Percentiles rank a stretch among this genome's conserved stretches.
These are phyloP conservation scores for Bombus terrestris DNA, from an alignment of 1,140 invertebrate genomes.

Conservation along the genomic window DNA sequence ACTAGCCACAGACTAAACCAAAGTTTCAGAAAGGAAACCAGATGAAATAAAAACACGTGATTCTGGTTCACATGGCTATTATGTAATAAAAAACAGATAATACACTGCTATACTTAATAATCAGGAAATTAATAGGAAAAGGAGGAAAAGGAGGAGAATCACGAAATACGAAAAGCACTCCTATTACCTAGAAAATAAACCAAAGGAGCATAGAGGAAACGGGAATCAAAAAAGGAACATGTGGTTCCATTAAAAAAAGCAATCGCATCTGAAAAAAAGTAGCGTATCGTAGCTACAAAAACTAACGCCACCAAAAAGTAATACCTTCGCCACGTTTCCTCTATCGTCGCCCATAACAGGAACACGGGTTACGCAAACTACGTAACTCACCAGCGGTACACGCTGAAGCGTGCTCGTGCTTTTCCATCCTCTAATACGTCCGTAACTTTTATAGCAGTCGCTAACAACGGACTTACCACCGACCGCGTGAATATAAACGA, in stretches of 20 bases:
- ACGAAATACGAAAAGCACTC: background rate
- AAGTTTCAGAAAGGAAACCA: too few relatives aligned
- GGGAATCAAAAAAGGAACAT: background rate
- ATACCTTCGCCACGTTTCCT: background rate
- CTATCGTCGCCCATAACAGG: slow-evolving; percentile 4
- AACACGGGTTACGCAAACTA: background rate
- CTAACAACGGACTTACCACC: slow-evolving; percentile 9
- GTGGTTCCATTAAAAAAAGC: background rate
- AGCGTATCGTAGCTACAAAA: background rate
- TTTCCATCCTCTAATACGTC: slow-evolving; percentile 10
- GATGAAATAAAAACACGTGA: too few relatives aligned
- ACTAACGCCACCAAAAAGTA: background rate
- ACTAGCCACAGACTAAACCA: too few relatives aligned
- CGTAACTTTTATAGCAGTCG: slow-evolving; percentile 21
- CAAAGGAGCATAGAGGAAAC: background rate
- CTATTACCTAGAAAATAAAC: background rate
- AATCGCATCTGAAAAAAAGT: background rate
- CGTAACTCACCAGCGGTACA: background rate
- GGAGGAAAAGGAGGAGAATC: background rate
- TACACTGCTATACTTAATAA: background rate
- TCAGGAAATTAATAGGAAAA: background rate
- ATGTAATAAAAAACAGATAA: too few relatives aligned
- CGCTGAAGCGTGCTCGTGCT: background rate
- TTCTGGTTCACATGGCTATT: too few relatives aligned
- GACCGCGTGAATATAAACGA: slow-evolving; percentile 9